Percentiles rank a stretch among this genome's conserved stretches.
phyloP scores from a whole-genome alignment of 2,797 vertebrate species.

The Pachyuromys duprasi region DNA sequence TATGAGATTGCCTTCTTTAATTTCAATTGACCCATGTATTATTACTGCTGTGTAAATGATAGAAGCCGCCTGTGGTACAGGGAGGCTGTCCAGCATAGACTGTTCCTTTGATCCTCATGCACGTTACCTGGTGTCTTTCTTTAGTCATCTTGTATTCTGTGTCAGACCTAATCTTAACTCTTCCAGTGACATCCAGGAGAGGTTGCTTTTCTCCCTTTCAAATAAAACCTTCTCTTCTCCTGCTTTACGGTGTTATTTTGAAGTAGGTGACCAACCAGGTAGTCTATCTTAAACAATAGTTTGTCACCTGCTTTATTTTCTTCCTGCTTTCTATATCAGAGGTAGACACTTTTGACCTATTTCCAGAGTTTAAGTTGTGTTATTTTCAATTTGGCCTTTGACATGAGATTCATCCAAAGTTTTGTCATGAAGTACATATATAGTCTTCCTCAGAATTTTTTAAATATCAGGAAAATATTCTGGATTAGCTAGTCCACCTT shows the following conservation, averaged over 20 bases:
- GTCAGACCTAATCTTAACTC: slow-evolving; percentile 24
- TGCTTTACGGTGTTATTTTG: slow-evolving; percentile 15
- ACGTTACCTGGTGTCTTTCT: slow-evolving; percentile 27
- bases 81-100: background rate
- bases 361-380: slow-evolving; percentile 37
- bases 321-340: slow-evolving; percentile 43
- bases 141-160: background rate
- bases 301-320: slow-evolving; percentile 27
- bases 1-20: background rate
- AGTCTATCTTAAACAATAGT: slow-evolving; percentile 45
- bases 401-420: background rate
- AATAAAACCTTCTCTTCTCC: background rate
- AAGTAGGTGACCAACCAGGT: slow-evolving; percentile 21
- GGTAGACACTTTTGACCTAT: background rate
- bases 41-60: background rate
- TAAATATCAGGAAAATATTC: background rate
- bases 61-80: background rate
- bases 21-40: slow-evolving; percentile 25
- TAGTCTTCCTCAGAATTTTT: background rate
- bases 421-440: background rate
- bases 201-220: slow-evolving; percentile 13
- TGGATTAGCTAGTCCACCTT: slow-evolving; percentile 13
- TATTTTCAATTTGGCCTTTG: slow-evolving; percentile 13
- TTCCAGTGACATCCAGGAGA: background rate
- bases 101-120: background rate